Percentiles rank a stretch among this genome's conserved stretches.
Evolutionary conservation across 2,113 vertebrate species (phyloP).

Genomic region (Psephotus haematonotus): DNA sequence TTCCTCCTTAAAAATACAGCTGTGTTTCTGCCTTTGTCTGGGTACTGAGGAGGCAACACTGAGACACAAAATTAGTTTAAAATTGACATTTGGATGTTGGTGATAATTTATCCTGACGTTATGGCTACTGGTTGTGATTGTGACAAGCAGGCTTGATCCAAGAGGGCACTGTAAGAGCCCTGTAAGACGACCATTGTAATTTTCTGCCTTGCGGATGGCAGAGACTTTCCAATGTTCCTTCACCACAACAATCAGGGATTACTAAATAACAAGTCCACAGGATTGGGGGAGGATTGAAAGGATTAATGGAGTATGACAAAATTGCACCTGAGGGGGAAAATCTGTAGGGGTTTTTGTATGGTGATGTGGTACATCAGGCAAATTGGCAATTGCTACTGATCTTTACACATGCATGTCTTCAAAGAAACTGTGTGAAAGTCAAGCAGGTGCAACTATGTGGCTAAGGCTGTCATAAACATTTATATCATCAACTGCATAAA

Average conservation of each 20-base stretch:
- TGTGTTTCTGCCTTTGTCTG: constrained; percentile 12
- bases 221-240: constrained; percentile 83
- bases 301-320: constrained; percentile 89
- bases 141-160: constrained; percentile 58
- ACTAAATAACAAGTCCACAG: constrained; percentile 68
- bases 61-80: constrained; percentile 63
- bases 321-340: constrained; percentile 81
- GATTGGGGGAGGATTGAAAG: constrained; percentile 78
- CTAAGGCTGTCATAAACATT: constrained; percentile 49
- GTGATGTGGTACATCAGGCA: constrained; percentile 51
- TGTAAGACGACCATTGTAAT: constrained; percentile 68
- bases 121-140: constrained; percentile 49
- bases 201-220: constrained; percentile 78
- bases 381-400: constrained; percentile 58
- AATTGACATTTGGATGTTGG: constrained; percentile 40
- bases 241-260: constrained; percentile 84
- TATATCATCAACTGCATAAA: constrained; percentile 53
- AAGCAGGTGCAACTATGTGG: constrained; percentile 26
- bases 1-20: constrained; percentile 12
- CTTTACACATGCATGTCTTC: constrained; percentile 63
- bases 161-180: constrained; percentile 49
- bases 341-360: constrained; percentile 80
- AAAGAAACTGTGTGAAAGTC: constrained; percentile 50
- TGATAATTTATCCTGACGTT: constrained; percentile 64
- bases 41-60: background rate